Evolutionary conservation across 1,140 invertebrate species (phyloP).

Genomic region (Aphelenchoides fujianensis): DNA sequence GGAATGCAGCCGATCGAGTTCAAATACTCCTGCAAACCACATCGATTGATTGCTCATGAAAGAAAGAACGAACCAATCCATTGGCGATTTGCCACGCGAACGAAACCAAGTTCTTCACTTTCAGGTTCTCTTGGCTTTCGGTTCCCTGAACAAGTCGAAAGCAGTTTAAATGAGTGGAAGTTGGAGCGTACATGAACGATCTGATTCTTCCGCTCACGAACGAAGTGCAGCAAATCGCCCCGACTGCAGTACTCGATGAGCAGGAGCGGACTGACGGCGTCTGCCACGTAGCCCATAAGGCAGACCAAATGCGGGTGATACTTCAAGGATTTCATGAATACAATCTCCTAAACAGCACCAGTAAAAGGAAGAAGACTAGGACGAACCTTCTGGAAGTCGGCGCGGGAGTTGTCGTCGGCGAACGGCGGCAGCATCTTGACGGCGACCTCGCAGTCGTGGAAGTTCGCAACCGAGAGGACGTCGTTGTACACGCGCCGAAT

Average conservation of each 20-base stretch:
- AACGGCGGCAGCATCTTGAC: slow-evolving; percentile 63
- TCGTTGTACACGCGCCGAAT: slow-evolving; percentile 22
- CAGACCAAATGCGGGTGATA: slow-evolving; percentile 53
- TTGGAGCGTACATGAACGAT: slow-evolving; percentile 36
- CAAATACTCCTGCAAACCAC: slow-evolving; percentile 49
- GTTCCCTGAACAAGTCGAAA: background rate
- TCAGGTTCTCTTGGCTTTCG: slow-evolving; percentile 29
- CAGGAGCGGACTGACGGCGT: slow-evolving; percentile 36
- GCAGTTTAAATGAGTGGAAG: background rate
- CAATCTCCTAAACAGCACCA: slow-evolving; percentile 42
- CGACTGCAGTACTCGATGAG: slow-evolving; percentile 49
- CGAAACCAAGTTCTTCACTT: slow-evolving; percentile 46
- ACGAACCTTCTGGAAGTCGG: slow-evolving; percentile 58
- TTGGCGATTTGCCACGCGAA: slow-evolving; percentile 55
- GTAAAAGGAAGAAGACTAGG: background rate
- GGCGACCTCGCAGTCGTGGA: slow-evolving; percentile 60
- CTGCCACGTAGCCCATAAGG: slow-evolving; percentile 49
- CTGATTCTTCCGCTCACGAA: slow-evolving; percentile 36
- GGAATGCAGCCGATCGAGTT: slow-evolving; percentile 73
- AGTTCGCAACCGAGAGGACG: slow-evolving; percentile 18
- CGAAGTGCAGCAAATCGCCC: slow-evolving; percentile 51
- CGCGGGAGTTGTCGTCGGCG: slow-evolving; percentile 55
- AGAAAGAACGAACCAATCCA: slow-evolving; percentile 44
- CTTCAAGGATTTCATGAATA: slow-evolving; percentile 53
- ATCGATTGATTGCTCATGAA: too few relatives aligned